Percentiles rank a stretch among this genome's conserved stretches.
Conservation (phyloP, 2,888 invertebrate species). For the Himalopsyche tibetana region DNA sequence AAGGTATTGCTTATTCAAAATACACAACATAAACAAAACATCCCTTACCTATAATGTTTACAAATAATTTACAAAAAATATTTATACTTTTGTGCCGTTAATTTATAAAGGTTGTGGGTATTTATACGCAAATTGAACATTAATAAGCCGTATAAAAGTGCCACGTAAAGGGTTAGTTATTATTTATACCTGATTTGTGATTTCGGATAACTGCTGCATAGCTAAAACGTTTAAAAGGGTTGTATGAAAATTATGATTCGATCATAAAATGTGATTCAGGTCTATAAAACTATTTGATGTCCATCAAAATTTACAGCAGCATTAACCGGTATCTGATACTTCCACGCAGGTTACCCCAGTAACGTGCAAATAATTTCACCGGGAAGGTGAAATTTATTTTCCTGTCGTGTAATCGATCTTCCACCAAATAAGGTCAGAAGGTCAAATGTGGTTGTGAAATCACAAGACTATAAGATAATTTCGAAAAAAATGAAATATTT, state of each 20-base stretch:
- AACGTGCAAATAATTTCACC: background rate
- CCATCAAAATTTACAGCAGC: conserved; percentile 29
- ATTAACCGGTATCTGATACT: conserved; percentile 30
- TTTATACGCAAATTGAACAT: no score
- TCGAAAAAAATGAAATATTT: no score
- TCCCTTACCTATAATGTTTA: no score
- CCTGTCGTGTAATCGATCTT: no score
- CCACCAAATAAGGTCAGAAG: no score
- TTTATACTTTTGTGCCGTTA: no score
- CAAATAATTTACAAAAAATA: no score
- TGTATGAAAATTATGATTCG: conserved; percentile 37
- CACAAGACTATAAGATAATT: no score
- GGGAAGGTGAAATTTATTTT: background rate
- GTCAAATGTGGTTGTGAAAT: no score
- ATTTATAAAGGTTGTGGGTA: no score
- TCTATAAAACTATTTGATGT: conserved; percentile 35
- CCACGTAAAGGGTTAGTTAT: background rate
- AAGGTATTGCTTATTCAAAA: no score
- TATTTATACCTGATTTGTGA: conserved; percentile 25
- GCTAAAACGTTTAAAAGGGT: conserved; percentile 12
- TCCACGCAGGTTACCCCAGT: background rate
- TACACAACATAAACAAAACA: no score
- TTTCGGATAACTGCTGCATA: background rate
- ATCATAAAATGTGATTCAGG: conserved; percentile 40
- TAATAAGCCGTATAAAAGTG: background rate